Conservation (phyloP, 2,888 invertebrate species). For the Eurois occulta region DNA sequence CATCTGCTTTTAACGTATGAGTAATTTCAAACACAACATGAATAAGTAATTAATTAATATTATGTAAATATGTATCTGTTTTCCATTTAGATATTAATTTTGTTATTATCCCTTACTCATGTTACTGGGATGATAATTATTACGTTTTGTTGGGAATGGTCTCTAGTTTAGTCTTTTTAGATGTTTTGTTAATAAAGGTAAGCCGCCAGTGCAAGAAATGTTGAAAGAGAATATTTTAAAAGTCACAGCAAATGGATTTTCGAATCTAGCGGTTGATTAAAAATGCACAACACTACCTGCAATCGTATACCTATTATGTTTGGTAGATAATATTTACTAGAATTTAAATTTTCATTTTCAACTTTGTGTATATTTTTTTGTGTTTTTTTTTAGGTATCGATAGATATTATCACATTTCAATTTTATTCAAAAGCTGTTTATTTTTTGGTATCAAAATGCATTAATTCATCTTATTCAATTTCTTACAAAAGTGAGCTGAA, state of each 20-base stretch:
- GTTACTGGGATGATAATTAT: slow-evolving; percentile 3
- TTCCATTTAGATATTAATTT: slow-evolving; percentile 17
- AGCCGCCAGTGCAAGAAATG: not conserved
- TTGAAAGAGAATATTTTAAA: not conserved
- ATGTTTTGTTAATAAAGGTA: slow-evolving; percentile 11
- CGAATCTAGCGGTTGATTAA: not conserved
- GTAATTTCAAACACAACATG: slow-evolving; percentile 26
- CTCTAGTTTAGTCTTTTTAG: not conserved
- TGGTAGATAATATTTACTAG: not conserved
- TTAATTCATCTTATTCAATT: slow-evolving; percentile 23
- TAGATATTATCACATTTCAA: not conserved
- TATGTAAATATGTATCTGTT: slow-evolving; percentile 19
- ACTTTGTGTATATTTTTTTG: not conserved
- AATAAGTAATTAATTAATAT: slow-evolving; percentile 19
- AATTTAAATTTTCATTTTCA: not conserved
- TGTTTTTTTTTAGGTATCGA: too few species aligned
- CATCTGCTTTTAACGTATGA: slow-evolving; percentile 20
- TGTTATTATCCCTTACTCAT: slow-evolving; percentile 4
- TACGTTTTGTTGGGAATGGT: not conserved
- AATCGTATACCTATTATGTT: not conserved
- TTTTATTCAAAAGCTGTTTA: not conserved
- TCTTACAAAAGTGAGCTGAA: slow-evolving; percentile 1
- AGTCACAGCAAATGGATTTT: slow-evolving; percentile 2
- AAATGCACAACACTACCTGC: not conserved
- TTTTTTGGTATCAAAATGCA: not conserved